Percentiles rank a stretch among this genome's conserved stretches.
Evolutionary conservation across 35 echinoderm and acorn worm species (phyloP).

Genomic region (Lytechinus pictus): DNA sequence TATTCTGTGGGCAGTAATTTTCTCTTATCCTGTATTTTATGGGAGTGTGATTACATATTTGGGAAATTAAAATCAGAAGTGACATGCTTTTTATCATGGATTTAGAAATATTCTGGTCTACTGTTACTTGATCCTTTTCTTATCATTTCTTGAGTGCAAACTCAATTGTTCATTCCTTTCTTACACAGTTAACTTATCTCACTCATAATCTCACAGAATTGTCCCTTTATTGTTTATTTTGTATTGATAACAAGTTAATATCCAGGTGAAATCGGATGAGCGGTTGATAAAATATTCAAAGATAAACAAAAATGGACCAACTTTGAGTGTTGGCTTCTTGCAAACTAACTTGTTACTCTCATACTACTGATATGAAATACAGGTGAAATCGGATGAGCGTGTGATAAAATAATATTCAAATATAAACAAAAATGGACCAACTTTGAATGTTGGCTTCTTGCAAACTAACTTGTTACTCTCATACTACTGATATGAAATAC

Average conservation of each 20-base stretch:
- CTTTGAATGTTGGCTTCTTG: neutral
- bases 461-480: slow-evolving; percentile 4
- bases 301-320: neutral
- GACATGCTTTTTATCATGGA: too few relatives aligned
- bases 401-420: neutral
- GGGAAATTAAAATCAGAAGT: too few relatives aligned
- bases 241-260: too few relatives aligned
- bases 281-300: neutral
- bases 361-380: neutral
- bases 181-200: too few relatives aligned
- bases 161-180: neutral
- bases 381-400: too few relatives aligned
- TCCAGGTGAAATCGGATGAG: too few relatives aligned
- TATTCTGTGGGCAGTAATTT: too few relatives aligned
- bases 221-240: too few relatives aligned
- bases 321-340: neutral
- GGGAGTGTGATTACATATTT: too few relatives aligned
- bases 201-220: too few relatives aligned
- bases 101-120: neutral
- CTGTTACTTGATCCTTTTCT: neutral
- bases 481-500: neutral
- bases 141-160: neutral
- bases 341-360: slow-evolving; percentile 4
- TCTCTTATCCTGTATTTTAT: too few relatives aligned
- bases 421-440: neutral